phyloP scores from a whole-genome alignment of 2,888 invertebrate genomes.

The Baccha elongata region DNA sequence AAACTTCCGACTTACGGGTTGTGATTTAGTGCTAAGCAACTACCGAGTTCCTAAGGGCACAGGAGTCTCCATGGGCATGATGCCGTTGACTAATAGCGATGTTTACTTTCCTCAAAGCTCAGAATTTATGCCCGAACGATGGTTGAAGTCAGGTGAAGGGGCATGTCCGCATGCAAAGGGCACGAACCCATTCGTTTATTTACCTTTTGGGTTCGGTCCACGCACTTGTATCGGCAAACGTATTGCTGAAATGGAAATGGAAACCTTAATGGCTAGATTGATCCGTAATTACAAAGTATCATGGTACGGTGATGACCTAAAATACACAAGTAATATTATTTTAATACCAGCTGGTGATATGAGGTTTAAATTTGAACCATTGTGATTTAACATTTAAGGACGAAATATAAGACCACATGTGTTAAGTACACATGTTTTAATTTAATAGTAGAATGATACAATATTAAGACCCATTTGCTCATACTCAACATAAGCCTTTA shows the following conservation, averaged over 20 bases:
- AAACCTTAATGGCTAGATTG: conserved; percentile 83
- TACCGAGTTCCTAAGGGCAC: conserved; percentile 87
- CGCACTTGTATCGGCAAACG: conserved; percentile 88
- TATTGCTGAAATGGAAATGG: conserved; percentile 89
- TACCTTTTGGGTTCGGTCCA: conserved; percentile 89
- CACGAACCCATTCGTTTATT: conserved; percentile 79
- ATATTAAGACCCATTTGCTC: too few relatives aligned
- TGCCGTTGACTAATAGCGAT: conserved; percentile 84
- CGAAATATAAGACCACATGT: background rate
- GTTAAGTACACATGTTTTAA: too few relatives aligned
- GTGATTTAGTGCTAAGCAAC: conserved; percentile 85
- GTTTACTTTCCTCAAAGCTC: conserved; percentile 86
- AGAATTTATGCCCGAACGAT: conserved; percentile 89
- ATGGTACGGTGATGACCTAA: conserved; percentile 77
- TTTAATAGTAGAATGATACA: too few relatives aligned
- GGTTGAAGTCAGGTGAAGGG: conserved; percentile 83
- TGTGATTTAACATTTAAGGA: conserved; percentile 42
- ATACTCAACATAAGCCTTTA: too few relatives aligned
- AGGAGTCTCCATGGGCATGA: conserved; percentile 89
- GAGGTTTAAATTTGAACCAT: conserved; percentile 79
- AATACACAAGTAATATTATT: conserved; percentile 78
- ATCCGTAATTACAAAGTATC: conserved; percentile 79
- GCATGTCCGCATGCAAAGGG: conserved; percentile 76
- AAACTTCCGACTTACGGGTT: conserved; percentile 84
- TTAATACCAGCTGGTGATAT: conserved; percentile 80